Conservation (phyloP, 2,797 vertebrate species). For the Smutsia temminckii region DNA sequence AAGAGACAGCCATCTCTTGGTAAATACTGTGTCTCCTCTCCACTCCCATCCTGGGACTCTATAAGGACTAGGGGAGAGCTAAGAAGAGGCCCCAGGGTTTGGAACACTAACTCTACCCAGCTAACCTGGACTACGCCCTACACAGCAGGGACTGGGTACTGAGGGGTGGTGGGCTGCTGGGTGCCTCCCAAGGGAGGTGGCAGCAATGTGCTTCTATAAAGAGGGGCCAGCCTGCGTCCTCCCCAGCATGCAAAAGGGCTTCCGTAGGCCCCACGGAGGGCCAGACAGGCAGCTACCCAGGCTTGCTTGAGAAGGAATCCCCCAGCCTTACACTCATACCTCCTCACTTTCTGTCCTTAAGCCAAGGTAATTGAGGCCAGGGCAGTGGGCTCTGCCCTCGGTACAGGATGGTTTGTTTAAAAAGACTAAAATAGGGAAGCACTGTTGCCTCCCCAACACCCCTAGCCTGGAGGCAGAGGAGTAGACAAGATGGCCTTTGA, state of each 20-base stretch:
- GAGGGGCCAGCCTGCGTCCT: constrained; percentile 77
- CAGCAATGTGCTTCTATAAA: constrained; percentile 83
- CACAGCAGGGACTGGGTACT: constrained; percentile 71
- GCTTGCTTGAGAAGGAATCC: constrained; percentile 20
- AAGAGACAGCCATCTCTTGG: constrained; percentile 48
- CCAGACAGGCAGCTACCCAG: constrained; percentile 58
- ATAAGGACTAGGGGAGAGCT: constrained; percentile 68
- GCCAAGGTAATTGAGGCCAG: constrained; percentile 34
- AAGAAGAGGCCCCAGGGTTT: constrained; percentile 52
- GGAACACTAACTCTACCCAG: constrained; percentile 82
- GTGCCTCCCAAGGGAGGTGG: constrained; percentile 61
- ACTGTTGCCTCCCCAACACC: constrained; percentile 49
- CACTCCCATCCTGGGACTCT: constrained; percentile 42
- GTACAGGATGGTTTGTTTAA: constrained; percentile 61
- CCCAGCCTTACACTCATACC: not conserved
- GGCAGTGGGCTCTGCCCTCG: constrained; percentile 49
- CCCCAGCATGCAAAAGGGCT: constrained; percentile 85
- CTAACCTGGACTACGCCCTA: constrained; percentile 85
- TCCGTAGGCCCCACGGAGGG: constrained; percentile 57
- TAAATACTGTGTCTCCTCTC: constrained; percentile 68
- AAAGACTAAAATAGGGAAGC: constrained; percentile 72
- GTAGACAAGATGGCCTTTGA: constrained; percentile 48
- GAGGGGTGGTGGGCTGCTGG: constrained; percentile 49
- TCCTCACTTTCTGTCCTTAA: constrained; percentile 37
- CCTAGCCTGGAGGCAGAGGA: constrained; percentile 45